Percentiles rank a stretch among this genome's conserved stretches.
phyloP scores from a whole-genome alignment of 1,140 invertebrate genomes.

The Temnothorax nylanderi region DNA sequence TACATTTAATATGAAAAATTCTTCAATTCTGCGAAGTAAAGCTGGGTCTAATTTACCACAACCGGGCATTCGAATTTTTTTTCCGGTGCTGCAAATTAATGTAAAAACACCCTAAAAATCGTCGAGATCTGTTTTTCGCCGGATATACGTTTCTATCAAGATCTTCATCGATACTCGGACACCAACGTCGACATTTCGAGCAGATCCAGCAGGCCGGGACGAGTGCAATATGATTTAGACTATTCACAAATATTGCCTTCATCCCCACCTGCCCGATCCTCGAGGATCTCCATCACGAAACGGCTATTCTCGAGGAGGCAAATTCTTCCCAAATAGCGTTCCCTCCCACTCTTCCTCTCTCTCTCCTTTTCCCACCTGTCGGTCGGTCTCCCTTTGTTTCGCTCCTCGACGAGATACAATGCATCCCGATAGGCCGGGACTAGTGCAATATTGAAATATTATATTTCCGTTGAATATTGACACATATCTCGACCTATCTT shows the following conservation, averaged over 20 bases:
- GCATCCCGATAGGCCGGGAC: constrained; percentile 86
- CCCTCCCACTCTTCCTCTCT: neutral
- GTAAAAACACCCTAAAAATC: neutral
- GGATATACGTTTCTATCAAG: neutral
- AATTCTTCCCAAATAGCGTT: neutral
- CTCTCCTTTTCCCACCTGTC: constrained; percentile 15
- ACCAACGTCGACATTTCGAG: constrained; percentile 72
- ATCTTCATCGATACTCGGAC: neutral
- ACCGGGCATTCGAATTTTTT: neutral
- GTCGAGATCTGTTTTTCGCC: neutral
- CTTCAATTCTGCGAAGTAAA: neutral
- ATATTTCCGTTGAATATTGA: constrained; percentile 81
- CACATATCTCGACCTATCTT: constrained; percentile 85
- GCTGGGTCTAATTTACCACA: neutral
- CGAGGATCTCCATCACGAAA: constrained; percentile 31
- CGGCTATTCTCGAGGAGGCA: neutral
- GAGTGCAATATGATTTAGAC: constrained; percentile 84
- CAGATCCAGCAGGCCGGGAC: constrained; percentile 84
- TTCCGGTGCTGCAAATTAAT: neutral
- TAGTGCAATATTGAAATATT: constrained; percentile 84
- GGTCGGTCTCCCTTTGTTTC: constrained; percentile 44
- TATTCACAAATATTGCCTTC: constrained; percentile 82
- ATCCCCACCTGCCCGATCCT: constrained; percentile 80
- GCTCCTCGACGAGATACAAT: constrained; percentile 70
- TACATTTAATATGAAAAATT: neutral